These are phyloP conservation scores for Melinaea marsaeus DNA, from an alignment of 2,888 invertebrate genomes.

Conservation along the genomic window DNA sequence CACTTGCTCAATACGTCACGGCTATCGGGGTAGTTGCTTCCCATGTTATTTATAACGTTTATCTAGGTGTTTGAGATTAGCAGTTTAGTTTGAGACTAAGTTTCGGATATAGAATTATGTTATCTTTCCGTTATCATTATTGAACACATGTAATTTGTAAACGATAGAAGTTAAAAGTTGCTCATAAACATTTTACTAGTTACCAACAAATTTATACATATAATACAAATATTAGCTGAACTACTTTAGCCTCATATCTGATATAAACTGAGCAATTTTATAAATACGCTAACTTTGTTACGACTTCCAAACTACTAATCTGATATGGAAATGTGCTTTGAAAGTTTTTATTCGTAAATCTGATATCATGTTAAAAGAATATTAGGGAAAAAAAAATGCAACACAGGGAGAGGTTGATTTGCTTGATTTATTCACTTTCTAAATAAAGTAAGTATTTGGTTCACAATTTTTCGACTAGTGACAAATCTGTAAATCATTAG, in stretches of 20 bases:
- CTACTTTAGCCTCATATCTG: slow-evolving; percentile 1
- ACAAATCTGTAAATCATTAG: neutral
- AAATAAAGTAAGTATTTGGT: too few species aligned
- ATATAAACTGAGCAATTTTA: slow-evolving; percentile 18
- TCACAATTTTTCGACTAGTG: too few species aligned
- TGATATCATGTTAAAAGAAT: slow-evolving; percentile 16
- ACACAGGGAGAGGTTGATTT: neutral
- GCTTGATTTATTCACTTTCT: neutral
- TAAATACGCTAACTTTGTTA: slow-evolving; percentile 23
- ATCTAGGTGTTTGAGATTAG: neutral
- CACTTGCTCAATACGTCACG: slow-evolving; percentile 8
- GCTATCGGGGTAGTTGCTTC: neutral
- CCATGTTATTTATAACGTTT: neutral
- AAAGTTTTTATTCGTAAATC: slow-evolving; percentile 11
- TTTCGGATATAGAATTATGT: neutral
- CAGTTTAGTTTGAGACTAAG: neutral
- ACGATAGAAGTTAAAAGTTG: too few species aligned
- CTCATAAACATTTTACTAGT: too few species aligned
- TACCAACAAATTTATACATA: neutral
- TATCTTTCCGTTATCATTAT: too few species aligned
- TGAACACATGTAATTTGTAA: too few species aligned
- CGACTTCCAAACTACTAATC: slow-evolving; percentile 19
- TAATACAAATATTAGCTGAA: neutral
- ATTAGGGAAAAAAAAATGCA: slow-evolving; percentile 18
- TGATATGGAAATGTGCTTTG: slow-evolving; percentile 24